Evolutionary conservation across 2,797 vertebrate species (phyloP).

Genomic region (Nasua narica): DNA sequence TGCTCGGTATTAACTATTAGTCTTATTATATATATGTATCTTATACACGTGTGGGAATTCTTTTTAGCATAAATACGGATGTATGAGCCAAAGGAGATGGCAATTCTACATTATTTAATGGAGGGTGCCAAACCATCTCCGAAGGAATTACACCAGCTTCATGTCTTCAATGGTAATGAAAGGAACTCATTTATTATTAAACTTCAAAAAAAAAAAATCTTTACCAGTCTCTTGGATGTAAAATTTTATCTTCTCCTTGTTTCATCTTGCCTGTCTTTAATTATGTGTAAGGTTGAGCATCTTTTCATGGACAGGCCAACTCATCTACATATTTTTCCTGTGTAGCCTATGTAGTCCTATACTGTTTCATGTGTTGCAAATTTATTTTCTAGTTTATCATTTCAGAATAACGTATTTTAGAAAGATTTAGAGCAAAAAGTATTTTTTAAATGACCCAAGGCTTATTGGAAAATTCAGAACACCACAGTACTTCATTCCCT

Average conservation of each 20-base stretch:
- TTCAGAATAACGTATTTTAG: constrained; percentile 47
- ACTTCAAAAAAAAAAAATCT: not conserved
- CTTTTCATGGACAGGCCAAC: not conserved
- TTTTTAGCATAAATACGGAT: not conserved
- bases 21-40: not conserved
- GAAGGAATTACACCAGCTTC: not conserved
- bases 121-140: not conserved
- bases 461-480: constrained; percentile 48
- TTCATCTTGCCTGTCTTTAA: not conserved
- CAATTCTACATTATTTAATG: not conserved
- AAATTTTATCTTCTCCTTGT: not conserved
- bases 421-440: constrained; percentile 30
- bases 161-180: not conserved
- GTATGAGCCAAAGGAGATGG: not conserved
- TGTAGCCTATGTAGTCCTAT: not conserved
- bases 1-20: not conserved
- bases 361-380: constrained; percentile 13
- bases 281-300: not conserved
- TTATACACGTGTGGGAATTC: not conserved
- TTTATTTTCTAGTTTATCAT: constrained; percentile 34
- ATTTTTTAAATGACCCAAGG: constrained; percentile 48
- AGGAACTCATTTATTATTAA: not conserved
- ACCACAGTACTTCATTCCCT: not conserved
- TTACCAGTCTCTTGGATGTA: not conserved
- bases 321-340: not conserved